A percentile compares a stretch with the other conserved stretches of the same genome.
These are phyloP conservation scores for Nyctibius grandis DNA, from an alignment of 2,797 vertebrate species.

Conservation along the genomic window DNA sequence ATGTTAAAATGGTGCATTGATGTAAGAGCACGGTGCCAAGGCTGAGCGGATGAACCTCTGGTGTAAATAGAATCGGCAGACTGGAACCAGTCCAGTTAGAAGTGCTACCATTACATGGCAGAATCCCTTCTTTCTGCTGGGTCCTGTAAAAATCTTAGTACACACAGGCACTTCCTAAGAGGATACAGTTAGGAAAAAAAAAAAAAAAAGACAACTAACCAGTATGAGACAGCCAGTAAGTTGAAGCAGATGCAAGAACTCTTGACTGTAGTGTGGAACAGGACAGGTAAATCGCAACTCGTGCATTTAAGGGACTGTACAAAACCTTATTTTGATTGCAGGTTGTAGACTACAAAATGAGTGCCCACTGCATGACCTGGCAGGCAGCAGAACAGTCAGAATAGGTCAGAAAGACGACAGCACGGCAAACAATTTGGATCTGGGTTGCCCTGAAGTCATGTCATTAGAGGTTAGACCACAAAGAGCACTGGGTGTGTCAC, in stretches of 20 bases:
- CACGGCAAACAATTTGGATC: not conserved
- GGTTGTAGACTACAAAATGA: not conserved
- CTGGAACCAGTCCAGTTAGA: not conserved
- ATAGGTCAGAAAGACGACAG: not conserved
- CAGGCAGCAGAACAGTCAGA: not conserved
- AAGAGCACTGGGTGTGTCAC: not conserved
- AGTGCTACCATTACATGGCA: fast-evolving
- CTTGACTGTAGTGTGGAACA: not conserved
- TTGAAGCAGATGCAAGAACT: not conserved
- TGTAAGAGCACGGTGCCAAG: not conserved
- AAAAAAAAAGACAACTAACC: not conserved
- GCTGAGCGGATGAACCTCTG: not conserved
- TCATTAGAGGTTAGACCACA: not conserved
- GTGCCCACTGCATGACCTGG: not conserved
- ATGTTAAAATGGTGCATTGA: not conserved
- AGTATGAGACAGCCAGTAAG: not conserved
- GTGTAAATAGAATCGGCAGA: not conserved
- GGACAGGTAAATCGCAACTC: not conserved
- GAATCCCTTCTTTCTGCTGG: not conserved
- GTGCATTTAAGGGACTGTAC: not conserved
- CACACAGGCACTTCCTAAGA: not conserved
- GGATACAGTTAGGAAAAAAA: not conserved
- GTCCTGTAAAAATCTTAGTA: not conserved
- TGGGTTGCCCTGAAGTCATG: not conserved
- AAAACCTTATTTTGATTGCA: not conserved